Evolutionary conservation across 2,888 invertebrate genomes (phyloP).

Genomic region (Congeria kusceri): DNA sequence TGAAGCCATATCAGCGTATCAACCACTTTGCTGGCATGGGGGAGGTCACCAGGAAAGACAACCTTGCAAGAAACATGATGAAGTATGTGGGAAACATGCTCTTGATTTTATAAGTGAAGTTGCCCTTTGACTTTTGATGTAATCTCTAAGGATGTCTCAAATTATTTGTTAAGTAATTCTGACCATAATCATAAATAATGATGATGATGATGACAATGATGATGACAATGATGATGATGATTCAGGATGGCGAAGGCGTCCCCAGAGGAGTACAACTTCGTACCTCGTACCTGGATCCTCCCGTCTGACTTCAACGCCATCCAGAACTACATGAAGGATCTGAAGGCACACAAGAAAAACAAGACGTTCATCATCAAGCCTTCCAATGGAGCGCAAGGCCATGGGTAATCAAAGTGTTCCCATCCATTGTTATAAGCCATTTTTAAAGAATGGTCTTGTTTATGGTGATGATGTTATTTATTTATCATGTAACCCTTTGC

Average conservation of each 20-base stretch:
- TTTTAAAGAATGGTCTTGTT: no score
- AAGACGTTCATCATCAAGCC: constrained; percentile 85
- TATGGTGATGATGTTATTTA: no score
- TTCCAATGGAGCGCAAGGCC: constrained; percentile 85
- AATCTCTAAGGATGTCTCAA: no score
- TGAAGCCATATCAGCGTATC: constrained; percentile 84
- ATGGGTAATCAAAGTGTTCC: constrained; percentile 82
- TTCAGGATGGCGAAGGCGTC: constrained; percentile 82
- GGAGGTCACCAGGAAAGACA: constrained; percentile 85
- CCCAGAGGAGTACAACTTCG: constrained; percentile 84
- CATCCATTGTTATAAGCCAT: no score
- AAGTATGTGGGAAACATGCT: constrained; percentile 81
- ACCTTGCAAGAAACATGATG: constrained; percentile 83
- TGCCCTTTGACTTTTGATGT: no score
- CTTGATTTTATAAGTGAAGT: no score
- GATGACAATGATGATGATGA: no score
- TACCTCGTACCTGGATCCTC: constrained; percentile 85
- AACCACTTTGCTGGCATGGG: constrained; percentile 86
- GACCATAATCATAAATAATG: no score
- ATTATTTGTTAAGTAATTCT: no score
- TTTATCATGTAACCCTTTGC: no score
- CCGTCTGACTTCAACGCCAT: constrained; percentile 83
- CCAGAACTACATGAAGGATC: constrained; percentile 82
- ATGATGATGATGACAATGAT: no score
- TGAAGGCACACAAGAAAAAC: constrained; percentile 82